Base-by-base conservation (phyloP, 2,888 invertebrate species). In the Archips xylosteana region DNA sequence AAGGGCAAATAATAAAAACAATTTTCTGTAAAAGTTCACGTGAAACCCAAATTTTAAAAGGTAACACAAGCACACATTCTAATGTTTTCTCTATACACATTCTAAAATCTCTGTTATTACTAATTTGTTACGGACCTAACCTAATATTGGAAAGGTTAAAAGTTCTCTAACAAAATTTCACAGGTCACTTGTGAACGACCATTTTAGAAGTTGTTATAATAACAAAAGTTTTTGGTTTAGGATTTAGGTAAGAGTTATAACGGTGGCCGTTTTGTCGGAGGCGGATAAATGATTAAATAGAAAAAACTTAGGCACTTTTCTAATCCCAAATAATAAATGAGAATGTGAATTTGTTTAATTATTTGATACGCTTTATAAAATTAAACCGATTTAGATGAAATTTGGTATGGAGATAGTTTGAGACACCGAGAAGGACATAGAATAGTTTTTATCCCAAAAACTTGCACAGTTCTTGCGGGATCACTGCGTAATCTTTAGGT, bases 101-200 rank as follows among this genome's bases (percentile, higher is more conserved):
- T 13, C 36, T 61, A 34, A 54, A 66, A 61, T 59, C 45, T 49
- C 36, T 59, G 36, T 62, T 51, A 54, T 61, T 47, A 68, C 34
- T 6, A 61, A 62, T 62, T 71, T 67, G 49, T 39, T 64, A 36
- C 49, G 15, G 39, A 23, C 39, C 67, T 10, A 67, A 36, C 62
- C 57, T 54, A 66, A 54, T 51, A 66, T 71, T 67, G 71, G 32
- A n/a, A 51, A 54, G 60, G 71, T 51, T 39, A 15, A 49, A 71
- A 62, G 36, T 68, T 67, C 45, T 10, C 61, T 13, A 45, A 54
- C 54, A 36, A 54, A 71, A 47, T 72, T 72, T 72, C 23, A 72
- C 67, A 54, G 47, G 57, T 45, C 67, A 62, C 34, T 62, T 49
- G 34, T 63, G 45, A n/a, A 36, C 51, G 34, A 34, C n/a, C 49